These are phyloP conservation scores for Andrena minutula DNA, from an alignment of 2,888 invertebrate species.

Conservation along the genomic window DNA sequence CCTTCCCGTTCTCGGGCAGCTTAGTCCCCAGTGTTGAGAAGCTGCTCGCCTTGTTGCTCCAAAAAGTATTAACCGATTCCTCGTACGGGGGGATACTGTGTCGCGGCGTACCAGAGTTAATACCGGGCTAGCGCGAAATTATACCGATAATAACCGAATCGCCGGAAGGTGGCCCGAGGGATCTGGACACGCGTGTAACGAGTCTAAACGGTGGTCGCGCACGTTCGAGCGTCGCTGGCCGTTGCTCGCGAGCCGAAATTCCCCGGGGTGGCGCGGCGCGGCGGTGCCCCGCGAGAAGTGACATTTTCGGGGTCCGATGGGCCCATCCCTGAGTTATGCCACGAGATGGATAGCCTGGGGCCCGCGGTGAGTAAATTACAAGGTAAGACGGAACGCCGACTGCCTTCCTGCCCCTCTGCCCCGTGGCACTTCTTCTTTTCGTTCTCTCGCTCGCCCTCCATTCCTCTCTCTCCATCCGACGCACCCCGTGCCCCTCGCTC, in stretches of 20 bases:
- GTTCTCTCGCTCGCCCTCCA: constrained; percentile 54
- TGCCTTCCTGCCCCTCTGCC: constrained; percentile 68
- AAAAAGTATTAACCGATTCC: not conserved
- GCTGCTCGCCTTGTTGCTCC: not conserved
- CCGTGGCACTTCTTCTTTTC: constrained; percentile 52
- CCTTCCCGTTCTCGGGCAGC: not conserved
- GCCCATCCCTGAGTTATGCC: constrained; percentile 81
- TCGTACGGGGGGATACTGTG: not conserved
- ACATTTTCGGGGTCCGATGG: constrained; percentile 76
- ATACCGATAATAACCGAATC: constrained; percentile 3
- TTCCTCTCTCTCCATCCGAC: constrained; percentile 45
- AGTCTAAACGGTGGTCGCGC: not conserved
- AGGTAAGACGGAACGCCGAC: constrained; percentile 82
- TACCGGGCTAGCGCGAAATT: not conserved
- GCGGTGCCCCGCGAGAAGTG: constrained; percentile 67
- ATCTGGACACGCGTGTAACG: not conserved
- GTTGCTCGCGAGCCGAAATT: constrained; percentile 38
- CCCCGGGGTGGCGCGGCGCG: constrained; percentile 1
- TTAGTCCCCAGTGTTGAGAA: too few relatives aligned
- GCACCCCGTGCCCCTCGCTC: constrained; percentile 5
- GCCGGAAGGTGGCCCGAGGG: not conserved
- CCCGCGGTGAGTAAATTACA: constrained; percentile 84
- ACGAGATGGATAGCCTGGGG: constrained; percentile 82
- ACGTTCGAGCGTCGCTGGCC: not conserved
- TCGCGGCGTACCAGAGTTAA: not conserved